Percentiles rank a stretch among this genome's conserved stretches.
phyloP scores from a whole-genome alignment of 2,797 vertebrate species.

The Apogon hyalosoma region DNA sequence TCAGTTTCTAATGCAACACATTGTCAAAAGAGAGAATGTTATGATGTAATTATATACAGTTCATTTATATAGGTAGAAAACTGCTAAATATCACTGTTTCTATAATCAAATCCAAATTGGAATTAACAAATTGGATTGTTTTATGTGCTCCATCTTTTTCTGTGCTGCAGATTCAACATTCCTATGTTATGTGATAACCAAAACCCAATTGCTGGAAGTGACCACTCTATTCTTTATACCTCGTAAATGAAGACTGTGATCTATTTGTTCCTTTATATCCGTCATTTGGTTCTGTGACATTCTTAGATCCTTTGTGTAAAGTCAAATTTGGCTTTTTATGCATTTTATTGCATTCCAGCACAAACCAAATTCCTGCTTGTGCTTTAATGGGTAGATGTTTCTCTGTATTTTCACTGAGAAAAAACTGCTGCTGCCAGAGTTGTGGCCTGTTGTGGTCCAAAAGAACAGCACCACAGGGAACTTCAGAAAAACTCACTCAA shows the following conservation, averaged over 20 bases:
- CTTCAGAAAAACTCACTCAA: conserved; percentile 78
- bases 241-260: conserved; percentile 74
- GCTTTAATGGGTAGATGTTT: conserved; percentile 72
- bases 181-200: conserved; percentile 70
- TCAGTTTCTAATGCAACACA: conserved; percentile 43
- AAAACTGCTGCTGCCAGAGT: conserved; percentile 74
- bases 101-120: conserved; percentile 48
- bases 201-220: conserved; percentile 69
- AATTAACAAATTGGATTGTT: conserved; percentile 50
- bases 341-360: conserved; percentile 80
- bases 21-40: conserved; percentile 39
- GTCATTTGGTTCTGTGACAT: conserved; percentile 68
- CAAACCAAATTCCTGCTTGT: conserved; percentile 77
- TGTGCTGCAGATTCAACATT: conserved; percentile 60
- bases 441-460: conserved; percentile 81
- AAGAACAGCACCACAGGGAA: conserved; percentile 82
- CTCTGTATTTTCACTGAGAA: conserved; percentile 71
- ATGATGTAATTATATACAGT: conserved; percentile 39
- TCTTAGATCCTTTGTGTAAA: conserved; percentile 76
- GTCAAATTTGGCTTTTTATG: conserved; percentile 72
- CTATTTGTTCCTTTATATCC: conserved; percentile 74
- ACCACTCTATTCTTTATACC: conserved; percentile 69
- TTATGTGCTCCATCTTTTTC: conserved; percentile 48
- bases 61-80: conserved; percentile 56
- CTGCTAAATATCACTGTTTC: conserved; percentile 42